Evolutionary conservation across 1,140 invertebrate genomes (phyloP).

Genomic region (Trichonephila inaurata): DNA sequence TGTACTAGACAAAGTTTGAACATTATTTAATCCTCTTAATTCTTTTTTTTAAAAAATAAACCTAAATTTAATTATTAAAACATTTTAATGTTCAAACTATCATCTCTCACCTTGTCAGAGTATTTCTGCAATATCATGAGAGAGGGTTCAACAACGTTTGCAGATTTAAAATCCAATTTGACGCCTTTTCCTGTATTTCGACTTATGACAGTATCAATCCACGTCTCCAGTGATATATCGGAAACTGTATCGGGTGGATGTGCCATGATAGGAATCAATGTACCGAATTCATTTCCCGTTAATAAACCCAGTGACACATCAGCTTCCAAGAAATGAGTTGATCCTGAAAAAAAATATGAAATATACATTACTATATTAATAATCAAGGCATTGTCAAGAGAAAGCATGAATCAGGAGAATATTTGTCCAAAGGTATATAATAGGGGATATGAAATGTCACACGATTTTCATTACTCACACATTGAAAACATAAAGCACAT

Average conservation of each 20-base stretch:
- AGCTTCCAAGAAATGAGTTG: slow-evolving; percentile 91
- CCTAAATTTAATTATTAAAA: too few species aligned
- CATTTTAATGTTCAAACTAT: too few species aligned
- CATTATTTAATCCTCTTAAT: too few species aligned
- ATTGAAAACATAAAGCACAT: too few species aligned
- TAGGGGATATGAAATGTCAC: too few species aligned
- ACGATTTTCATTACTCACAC: too few species aligned
- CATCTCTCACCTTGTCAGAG: slow-evolving; percentile 81
- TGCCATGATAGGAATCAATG: slow-evolving; percentile 89
- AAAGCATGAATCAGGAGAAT: too few species aligned
- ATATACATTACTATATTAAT: neutral
- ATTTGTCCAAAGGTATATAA: too few species aligned
- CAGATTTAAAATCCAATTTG: slow-evolving; percentile 93
- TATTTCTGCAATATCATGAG: slow-evolving; percentile 83
- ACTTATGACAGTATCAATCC: slow-evolving; percentile 84
- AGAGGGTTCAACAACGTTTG: slow-evolving; percentile 87
- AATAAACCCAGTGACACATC: slow-evolving; percentile 88
- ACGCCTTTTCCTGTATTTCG: slow-evolving; percentile 85
- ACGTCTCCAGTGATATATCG: slow-evolving; percentile 88
- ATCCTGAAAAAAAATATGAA: neutral
- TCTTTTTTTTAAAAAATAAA: too few species aligned
- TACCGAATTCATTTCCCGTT: slow-evolving; percentile 80
- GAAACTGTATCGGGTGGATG: slow-evolving; percentile 88
- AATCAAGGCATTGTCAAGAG: too few species aligned
- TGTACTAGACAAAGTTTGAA: too few species aligned